phyloP scores from a whole-genome alignment of 2,797 vertebrate species.

The Acestrorhynchus altus region DNA sequence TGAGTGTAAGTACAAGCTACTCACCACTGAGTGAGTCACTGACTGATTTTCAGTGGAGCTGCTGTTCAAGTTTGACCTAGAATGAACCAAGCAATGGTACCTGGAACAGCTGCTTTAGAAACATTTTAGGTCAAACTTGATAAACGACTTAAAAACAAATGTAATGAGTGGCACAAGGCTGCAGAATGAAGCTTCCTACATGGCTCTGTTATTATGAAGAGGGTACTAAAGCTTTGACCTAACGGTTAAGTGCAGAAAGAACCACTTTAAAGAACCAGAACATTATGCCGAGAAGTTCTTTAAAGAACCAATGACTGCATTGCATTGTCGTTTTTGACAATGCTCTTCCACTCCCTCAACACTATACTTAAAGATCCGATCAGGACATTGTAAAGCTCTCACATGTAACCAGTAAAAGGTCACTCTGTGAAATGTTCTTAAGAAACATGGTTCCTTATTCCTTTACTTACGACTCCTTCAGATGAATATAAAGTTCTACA shows the following conservation, averaged over 20 bases:
- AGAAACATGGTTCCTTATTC: constrained; percentile 3
- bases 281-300: too few species aligned
- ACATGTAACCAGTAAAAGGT: background rate
- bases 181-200: background rate
- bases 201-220: background rate
- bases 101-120: background rate
- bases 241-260: too few species aligned
- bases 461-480: background rate
- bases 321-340: too few species aligned
- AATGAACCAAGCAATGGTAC: background rate
- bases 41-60: background rate
- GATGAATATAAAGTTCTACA: background rate
- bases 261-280: too few species aligned
- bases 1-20: background rate
- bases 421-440: background rate
- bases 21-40: background rate
- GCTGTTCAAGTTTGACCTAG: background rate
- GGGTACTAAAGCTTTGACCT: too few species aligned
- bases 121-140: background rate
- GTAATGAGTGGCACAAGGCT: too few species aligned
- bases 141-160: background rate
- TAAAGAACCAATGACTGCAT: too few species aligned
- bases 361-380: background rate
- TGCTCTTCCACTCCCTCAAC: too few species aligned
- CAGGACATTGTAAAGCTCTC: too few species aligned